Evolutionary conservation across 2,113 vertebrate genomes (phyloP).

Genomic region (Thamnophis sirtalis): DNA sequence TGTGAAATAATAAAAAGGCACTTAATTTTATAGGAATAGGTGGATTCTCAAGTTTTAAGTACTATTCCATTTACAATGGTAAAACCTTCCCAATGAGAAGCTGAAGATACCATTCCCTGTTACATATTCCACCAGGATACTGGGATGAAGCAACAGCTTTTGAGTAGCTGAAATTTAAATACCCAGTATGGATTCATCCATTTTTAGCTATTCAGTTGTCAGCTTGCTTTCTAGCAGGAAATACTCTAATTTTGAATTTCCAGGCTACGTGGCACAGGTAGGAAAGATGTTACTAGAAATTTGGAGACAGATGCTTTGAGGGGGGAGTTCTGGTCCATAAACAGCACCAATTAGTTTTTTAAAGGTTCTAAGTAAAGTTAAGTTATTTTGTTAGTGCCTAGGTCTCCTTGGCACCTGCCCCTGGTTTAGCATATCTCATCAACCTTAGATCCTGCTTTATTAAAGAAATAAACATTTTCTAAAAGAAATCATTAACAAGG

Average conservation of each 20-base stretch:
- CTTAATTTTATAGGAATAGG: neutral
- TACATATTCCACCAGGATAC: neutral
- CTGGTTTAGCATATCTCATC: neutral
- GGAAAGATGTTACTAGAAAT: neutral
- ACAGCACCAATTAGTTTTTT: neutral
- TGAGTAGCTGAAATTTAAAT: neutral
- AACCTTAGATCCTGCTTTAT: neutral
- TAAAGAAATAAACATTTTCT: neutral
- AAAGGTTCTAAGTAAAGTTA: neutral
- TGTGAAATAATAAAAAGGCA: neutral
- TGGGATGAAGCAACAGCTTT: neutral
- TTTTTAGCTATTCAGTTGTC: neutral
- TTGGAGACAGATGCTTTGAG: neutral
- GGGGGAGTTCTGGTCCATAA: neutral
- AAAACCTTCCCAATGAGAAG: neutral
- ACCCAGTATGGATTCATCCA: neutral
- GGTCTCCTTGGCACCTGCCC: neutral
- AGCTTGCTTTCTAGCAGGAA: neutral
- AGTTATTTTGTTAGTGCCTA: neutral
- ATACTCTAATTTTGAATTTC: neutral
- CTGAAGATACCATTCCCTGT: neutral
- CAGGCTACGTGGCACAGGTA: neutral
- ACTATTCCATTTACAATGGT: neutral
- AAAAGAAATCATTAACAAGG: neutral
- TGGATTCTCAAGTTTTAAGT: neutral